phyloP scores from a whole-genome alignment of 2,113 vertebrate genomes.

The Cyprinus carpio region DNA sequence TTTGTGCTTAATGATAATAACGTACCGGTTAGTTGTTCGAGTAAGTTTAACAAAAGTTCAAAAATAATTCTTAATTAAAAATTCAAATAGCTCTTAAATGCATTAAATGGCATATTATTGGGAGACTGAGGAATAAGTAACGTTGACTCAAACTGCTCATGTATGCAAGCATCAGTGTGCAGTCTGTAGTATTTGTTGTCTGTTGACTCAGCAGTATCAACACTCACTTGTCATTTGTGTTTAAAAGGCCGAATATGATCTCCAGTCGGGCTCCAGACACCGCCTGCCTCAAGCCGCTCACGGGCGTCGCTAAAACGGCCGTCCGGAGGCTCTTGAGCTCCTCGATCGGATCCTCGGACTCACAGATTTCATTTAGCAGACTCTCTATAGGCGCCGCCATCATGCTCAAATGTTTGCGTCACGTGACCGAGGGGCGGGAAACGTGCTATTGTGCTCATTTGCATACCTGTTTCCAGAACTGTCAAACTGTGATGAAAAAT shows the following conservation, averaged over 20 bases:
- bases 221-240: slow-evolving; percentile 76
- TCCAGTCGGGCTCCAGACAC: slow-evolving; percentile 76
- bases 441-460: not conserved
- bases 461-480: not conserved
- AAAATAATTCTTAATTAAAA: not conserved
- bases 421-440: slow-evolving; percentile 5
- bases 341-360: slow-evolving; percentile 77
- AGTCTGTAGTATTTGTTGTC: not conserved
- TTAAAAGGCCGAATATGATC: slow-evolving; percentile 83
- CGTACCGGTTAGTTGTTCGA: not conserved
- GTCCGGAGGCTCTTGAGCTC: slow-evolving; percentile 82
- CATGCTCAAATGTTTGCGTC: slow-evolving; percentile 23
- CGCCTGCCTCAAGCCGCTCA: slow-evolving; percentile 73
- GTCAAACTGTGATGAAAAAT: too few relatives aligned
- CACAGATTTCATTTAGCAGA: slow-evolving; percentile 77
- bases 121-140: not conserved
- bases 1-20: too few relatives aligned
- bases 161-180: not conserved
- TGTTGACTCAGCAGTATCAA: slow-evolving; percentile 37
- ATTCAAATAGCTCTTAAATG: not conserved
- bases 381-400: slow-evolving; percentile 81
- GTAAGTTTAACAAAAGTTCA: not conserved
- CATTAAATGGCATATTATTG: not conserved
- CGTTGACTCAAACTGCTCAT: not conserved
- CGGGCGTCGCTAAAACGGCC: slow-evolving; percentile 78